These are phyloP conservation scores for Drosophila tristis DNA, from an alignment of 1,140 invertebrate genomes.

Conservation along the genomic window DNA sequence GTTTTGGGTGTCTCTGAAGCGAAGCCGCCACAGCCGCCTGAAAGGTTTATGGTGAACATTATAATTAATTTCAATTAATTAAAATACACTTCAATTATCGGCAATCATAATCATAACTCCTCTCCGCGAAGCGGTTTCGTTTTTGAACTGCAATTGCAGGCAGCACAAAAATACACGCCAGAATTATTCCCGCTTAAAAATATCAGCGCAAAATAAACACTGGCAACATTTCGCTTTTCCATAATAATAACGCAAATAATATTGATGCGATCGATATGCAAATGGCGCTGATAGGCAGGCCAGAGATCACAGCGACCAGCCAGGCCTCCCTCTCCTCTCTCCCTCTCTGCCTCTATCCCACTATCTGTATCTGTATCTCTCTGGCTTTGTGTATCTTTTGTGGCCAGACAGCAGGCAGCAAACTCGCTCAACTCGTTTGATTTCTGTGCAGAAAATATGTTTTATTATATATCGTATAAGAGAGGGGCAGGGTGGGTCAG, in stretches of 20 bases:
- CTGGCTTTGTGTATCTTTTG: constrained; percentile 27
- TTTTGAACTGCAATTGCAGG: constrained; percentile 58
- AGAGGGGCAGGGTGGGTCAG: no score
- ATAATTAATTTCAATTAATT: constrained; percentile 81
- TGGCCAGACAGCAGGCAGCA: constrained; percentile 16
- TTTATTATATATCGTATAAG: no score
- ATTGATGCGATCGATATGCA: constrained; percentile 78
- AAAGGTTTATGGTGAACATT: constrained; percentile 57
- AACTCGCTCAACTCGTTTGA: constrained; percentile 77
- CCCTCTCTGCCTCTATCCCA: constrained; percentile 52
- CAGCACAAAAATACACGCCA: background rate
- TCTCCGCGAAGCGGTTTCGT: constrained; percentile 31
- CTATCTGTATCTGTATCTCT: constrained; percentile 26
- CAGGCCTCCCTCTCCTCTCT: constrained; percentile 42
- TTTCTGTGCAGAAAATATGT: constrained; percentile 76
- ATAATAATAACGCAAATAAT: constrained; percentile 66
- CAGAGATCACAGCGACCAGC: background rate
- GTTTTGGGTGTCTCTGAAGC: background rate
- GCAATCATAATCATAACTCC: constrained; percentile 63
- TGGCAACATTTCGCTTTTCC: constrained; percentile 21
- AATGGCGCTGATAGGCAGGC: constrained; percentile 62
- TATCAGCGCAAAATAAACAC: background rate
- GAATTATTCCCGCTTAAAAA: constrained; percentile 21
- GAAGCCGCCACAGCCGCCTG: constrained; percentile 33
- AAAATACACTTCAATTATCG: constrained; percentile 71